phyloP scores from a whole-genome alignment of 2,113 vertebrate species.

The Oncorhynchus masou region DNA sequence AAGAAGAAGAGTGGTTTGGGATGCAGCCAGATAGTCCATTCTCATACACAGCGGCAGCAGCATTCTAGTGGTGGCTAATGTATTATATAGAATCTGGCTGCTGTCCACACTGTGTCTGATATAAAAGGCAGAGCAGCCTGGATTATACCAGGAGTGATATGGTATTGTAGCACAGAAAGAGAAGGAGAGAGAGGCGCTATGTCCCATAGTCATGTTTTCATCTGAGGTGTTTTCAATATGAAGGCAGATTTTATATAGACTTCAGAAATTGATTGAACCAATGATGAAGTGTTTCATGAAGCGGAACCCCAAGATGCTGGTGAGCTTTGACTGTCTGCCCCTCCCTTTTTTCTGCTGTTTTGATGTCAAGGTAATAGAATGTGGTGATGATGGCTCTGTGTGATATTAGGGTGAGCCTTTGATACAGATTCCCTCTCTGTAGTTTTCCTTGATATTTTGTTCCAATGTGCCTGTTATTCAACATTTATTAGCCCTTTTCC shows the following conservation, averaged over 20 bases:
- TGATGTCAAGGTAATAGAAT: not conserved
- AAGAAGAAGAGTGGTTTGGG: not conserved
- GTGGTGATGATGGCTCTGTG: not conserved
- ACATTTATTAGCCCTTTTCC: not conserved
- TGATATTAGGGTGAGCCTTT: not conserved
- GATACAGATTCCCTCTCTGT: not conserved
- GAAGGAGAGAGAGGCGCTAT: not conserved
- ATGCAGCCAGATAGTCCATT: not conserved
- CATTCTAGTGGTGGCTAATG: not conserved
- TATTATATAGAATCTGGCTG: not conserved
- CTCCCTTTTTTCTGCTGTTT: not conserved
- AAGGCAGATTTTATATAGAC: not conserved
- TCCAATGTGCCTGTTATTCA: not conserved
- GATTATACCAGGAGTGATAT: not conserved
- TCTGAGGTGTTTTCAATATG: not conserved
- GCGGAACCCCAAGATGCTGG: no score
- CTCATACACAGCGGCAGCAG: not conserved
- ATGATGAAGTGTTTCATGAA: not conserved
- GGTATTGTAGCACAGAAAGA: not conserved
- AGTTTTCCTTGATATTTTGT: slow-evolving; percentile 1
- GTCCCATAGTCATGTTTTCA: not conserved
- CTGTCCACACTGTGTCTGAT: not conserved
- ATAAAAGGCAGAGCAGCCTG: not conserved
- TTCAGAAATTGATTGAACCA: no score
- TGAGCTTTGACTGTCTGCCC: not conserved